These are phyloP conservation scores for Meiosimyza decipiens DNA, from an alignment of 2,888 invertebrate species.

Conservation along the genomic window DNA sequence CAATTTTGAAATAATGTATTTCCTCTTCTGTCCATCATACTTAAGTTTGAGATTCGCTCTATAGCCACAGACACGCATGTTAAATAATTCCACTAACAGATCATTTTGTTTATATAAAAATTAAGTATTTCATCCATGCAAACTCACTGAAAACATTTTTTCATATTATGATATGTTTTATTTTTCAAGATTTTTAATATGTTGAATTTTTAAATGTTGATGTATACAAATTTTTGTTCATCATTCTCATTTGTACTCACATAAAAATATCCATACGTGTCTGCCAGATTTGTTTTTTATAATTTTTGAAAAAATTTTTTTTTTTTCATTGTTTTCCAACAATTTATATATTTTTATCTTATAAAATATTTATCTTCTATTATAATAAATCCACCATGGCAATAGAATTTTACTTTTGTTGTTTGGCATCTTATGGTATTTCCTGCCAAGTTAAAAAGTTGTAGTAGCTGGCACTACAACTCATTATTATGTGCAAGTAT, in stretches of 20 bases:
- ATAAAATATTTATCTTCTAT: slow-evolving; percentile 12
- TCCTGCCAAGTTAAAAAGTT: not conserved
- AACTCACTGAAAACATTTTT: not conserved
- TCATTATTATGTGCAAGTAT: too few relatives aligned
- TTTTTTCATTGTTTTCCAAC: not conserved
- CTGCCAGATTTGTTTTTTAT: not conserved
- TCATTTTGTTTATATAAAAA: slow-evolving; percentile 4
- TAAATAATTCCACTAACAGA: not conserved
- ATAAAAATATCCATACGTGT: slow-evolving; percentile 2
- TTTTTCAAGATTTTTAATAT: not conserved
- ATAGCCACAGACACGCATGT: not conserved
- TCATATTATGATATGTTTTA: not conserved
- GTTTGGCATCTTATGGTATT: not conserved
- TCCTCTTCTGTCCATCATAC: not conserved
- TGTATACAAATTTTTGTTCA: not conserved
- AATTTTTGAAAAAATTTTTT: too few relatives aligned
- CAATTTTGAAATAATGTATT: too few relatives aligned
- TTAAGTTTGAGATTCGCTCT: not conserved
- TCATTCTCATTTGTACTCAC: slow-evolving; percentile 7
- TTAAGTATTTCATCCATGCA: not conserved
- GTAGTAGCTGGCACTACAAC: too few relatives aligned
- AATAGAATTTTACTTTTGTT: not conserved
- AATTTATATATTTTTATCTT: slow-evolving; percentile 16
- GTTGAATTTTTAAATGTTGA: not conserved
- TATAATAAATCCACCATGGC: not conserved